A percentile compares a stretch with the other conserved stretches of the same genome.
These are phyloP conservation scores for Neodiprion virginianus DNA, from an alignment of 1,140 invertebrate genomes.

Conservation along the genomic window DNA sequence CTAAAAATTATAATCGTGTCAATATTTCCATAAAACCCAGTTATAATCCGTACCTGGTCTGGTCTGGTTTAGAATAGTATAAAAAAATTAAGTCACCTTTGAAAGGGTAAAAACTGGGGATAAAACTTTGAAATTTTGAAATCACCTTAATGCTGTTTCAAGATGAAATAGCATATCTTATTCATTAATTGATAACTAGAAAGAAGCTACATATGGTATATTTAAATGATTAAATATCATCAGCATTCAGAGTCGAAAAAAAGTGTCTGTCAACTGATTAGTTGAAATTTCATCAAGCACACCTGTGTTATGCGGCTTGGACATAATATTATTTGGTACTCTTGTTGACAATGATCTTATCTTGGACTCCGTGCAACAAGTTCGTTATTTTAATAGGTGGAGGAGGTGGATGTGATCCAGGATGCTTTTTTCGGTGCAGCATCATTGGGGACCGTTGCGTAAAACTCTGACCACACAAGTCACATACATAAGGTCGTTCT, in stretches of 20 bases:
- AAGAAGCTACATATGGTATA: too few species aligned
- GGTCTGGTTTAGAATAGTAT: not conserved
- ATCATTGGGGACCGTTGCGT: conserved; percentile 60
- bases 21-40: not conserved
- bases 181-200: too few species aligned
- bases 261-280: too few species aligned
- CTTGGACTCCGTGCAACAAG: conserved; percentile 49
- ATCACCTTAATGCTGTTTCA: too few species aligned
- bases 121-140: too few species aligned
- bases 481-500: conserved; percentile 63
- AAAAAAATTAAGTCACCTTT: too few species aligned
- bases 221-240: too few species aligned
- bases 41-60: not conserved
- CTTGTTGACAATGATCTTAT: conserved; percentile 49
- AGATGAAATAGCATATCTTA: too few species aligned
- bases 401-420: conserved; percentile 59
- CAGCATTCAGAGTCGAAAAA: too few species aligned
- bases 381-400: conserved; percentile 53
- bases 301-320: not conserved
- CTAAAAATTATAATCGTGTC: not conserved
- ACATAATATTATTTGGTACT: conserved; percentile 30
- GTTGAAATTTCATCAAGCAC: not conserved
- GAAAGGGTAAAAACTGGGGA: too few species aligned
- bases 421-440: conserved; percentile 61
- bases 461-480: conserved; percentile 60